Conservation (phyloP, 2,888 invertebrate species). For the Aspidiotus rigidus region DNA sequence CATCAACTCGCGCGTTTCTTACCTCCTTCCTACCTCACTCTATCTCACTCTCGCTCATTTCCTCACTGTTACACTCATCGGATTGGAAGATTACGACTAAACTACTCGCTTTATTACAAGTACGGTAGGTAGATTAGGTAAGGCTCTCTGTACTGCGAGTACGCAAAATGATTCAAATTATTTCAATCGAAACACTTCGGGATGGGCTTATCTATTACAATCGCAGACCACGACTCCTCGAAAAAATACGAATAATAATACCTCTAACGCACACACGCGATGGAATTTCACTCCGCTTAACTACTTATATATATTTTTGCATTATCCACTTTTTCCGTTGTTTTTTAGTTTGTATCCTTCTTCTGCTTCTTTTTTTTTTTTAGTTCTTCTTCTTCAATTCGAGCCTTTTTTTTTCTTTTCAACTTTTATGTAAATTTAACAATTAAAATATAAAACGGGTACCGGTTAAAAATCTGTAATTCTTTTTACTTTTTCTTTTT, state of each 20-base stretch:
- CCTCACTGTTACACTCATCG: neutral
- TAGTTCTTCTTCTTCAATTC: constrained; percentile 12
- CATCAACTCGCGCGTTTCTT: neutral
- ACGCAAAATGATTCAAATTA: constrained; percentile 27
- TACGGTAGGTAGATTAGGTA: neutral
- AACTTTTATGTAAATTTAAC: constrained; percentile 32
- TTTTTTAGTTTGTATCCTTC: constrained; percentile 7
- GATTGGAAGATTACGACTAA: constrained; percentile 17
- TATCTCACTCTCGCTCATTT: neutral
- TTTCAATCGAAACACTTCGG: constrained; percentile 32
- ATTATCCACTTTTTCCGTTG: constrained; percentile 6
- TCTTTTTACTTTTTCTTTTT: constrained; percentile 19
- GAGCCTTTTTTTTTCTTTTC: constrained; percentile 20
- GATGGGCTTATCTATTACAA: constrained; percentile 32
- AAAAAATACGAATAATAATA: constrained; percentile 29
- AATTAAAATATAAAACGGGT: constrained; percentile 32
- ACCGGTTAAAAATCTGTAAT: constrained; percentile 32
- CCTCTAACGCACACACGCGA: constrained; percentile 27
- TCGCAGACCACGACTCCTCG: constrained; percentile 32
- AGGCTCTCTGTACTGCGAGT: constrained; percentile 13
- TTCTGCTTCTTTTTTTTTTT: neutral
- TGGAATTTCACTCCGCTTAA: constrained; percentile 29
- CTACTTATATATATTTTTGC: constrained; percentile 20
- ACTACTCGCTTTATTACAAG: constrained; percentile 22
- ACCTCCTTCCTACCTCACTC: neutral